Evolutionary conservation across 2,797 vertebrate genomes (phyloP).

Genomic region (Cynodonichthys magdalenae): DNA sequence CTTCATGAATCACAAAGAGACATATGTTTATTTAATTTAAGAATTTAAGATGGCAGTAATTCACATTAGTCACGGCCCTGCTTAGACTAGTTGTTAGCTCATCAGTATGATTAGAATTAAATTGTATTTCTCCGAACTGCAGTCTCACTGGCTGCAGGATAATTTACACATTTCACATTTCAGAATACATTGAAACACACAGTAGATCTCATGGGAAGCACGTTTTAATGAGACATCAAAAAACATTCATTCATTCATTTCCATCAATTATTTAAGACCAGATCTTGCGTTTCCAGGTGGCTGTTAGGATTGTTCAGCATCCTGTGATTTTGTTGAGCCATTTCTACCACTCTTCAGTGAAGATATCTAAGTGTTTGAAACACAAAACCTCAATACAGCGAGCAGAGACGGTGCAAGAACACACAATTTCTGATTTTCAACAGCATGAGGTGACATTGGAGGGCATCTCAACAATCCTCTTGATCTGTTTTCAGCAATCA

Average conservation of each 20-base stretch:
- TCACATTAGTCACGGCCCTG: too few species aligned
- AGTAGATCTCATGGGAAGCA: slow-evolving; percentile 37
- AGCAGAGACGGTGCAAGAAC: slow-evolving; percentile 43
- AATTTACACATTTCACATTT: slow-evolving; percentile 45
- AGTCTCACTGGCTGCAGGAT: too few species aligned
- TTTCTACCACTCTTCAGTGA: slow-evolving; percentile 48
- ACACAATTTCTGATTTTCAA: slow-evolving; percentile 45
- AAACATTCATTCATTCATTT: slow-evolving; percentile 14
- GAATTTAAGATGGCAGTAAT: too few species aligned
- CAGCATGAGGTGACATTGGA: slow-evolving; percentile 23
- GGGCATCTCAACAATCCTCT: slow-evolving; percentile 14
- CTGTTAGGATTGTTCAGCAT: slow-evolving; percentile 50
- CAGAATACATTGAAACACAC: slow-evolving; percentile 25
- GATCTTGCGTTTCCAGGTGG: slow-evolving; percentile 72
- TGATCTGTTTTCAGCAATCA: slow-evolving; percentile 40
- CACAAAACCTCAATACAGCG: slow-evolving; percentile 22
- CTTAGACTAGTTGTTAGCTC: too few species aligned
- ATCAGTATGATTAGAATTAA: too few species aligned
- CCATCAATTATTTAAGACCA: slow-evolving; percentile 73
- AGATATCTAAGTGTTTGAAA: slow-evolving; percentile 14
- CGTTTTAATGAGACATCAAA: slow-evolving; percentile 37
- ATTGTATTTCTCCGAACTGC: too few species aligned
- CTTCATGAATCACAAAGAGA: too few species aligned
- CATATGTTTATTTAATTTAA: too few species aligned
- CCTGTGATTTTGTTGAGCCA: slow-evolving; percentile 54